Evolutionary conservation across 2,888 invertebrate genomes (phyloP), one percentile per base, ranked within the genome.

Genomic region (Entomobrya proxima): DNA sequence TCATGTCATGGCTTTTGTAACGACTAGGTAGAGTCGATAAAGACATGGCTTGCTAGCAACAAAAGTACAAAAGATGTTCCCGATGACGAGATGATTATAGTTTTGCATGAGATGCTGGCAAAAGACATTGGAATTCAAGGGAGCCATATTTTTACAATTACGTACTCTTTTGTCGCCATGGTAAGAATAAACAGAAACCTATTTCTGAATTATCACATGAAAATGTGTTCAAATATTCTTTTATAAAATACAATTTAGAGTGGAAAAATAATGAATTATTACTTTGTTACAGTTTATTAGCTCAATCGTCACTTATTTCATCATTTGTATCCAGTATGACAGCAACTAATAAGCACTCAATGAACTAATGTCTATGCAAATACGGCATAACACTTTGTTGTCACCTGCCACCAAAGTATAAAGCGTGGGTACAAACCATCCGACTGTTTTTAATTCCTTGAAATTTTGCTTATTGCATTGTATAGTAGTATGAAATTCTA

Each of bases 71-170:
- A 40, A 13, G 18, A 44, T 6, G 15, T 77, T 5, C 77, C 77
- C 15, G 27, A 5, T 1, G 61, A 77, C 24, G 77, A 77, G 18
- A 27, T 61, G 32, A 61, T n/a, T 21, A 7, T 77, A 2, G 44
- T 77, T 37, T 30, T 77, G 1, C 61, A 77, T 27, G 77, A 77
- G 44, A 81, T 81, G 81, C 44, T 74, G 6, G 74, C 81, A 18
- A 81, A 74, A n/a, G 81, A 81, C 24, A 44, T 81, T n/a, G 81
- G 74, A 13, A 74, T 81, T 47, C 81, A 32, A 30, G 40, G 52
- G 15, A 81, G 81, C n/a, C 18, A 61, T 44, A 47, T 74, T 18
- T 81, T 81, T 74, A 81, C 61, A 0, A 40, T 81, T 18, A 72
- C 72, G 11, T 81, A 81, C 15, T 9, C 74, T 6, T 58, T 81